Evolutionary conservation across 92 coral and sea anemone genomes (phyloP).

Genomic region (Metridium senile): DNA sequence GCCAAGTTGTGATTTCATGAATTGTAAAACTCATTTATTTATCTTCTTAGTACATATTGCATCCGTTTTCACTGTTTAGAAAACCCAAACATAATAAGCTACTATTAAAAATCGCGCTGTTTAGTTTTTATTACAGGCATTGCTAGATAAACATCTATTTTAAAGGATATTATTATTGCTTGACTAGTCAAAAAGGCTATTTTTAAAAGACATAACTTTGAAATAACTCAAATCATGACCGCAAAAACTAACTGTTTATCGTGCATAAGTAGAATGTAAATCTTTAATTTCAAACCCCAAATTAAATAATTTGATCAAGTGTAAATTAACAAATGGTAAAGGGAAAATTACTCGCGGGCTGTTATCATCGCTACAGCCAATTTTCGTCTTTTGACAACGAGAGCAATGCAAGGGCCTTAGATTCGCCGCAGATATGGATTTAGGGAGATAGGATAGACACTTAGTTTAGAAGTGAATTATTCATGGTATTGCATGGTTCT

Average conservation of each 20-base stretch:
- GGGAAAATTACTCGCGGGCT: slow-evolving; percentile 16
- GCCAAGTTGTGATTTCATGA: not conserved
- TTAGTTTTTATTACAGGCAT: not conserved
- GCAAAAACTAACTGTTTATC: slow-evolving; percentile 25
- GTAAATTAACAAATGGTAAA: slow-evolving; percentile 19
- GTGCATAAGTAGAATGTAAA: slow-evolving; percentile 10
- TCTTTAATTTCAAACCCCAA: slow-evolving; percentile 35
- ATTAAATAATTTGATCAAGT: slow-evolving; percentile 41
- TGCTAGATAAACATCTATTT: not conserved
- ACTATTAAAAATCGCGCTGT: not conserved
- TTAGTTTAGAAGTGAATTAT: not conserved
- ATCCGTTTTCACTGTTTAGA: not conserved
- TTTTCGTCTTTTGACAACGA: slow-evolving; percentile 3
- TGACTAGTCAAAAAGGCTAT: not conserved
- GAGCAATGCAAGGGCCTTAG: slow-evolving; percentile 9
- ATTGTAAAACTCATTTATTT: not conserved
- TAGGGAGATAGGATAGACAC: slow-evolving; percentile 17
- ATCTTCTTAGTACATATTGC: not conserved
- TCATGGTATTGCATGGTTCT: not conserved
- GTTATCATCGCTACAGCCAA: slow-evolving; percentile 27
- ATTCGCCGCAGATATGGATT: slow-evolving; percentile 14
- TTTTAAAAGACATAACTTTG: not conserved
- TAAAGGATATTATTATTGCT: not conserved
- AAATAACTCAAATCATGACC: not conserved
- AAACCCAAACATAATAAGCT: not conserved